A percentile compares a stretch with the other conserved stretches of the same genome.
phyloP scores from a whole-genome alignment of 2,888 invertebrate species.

The Catocala nupta region DNA sequence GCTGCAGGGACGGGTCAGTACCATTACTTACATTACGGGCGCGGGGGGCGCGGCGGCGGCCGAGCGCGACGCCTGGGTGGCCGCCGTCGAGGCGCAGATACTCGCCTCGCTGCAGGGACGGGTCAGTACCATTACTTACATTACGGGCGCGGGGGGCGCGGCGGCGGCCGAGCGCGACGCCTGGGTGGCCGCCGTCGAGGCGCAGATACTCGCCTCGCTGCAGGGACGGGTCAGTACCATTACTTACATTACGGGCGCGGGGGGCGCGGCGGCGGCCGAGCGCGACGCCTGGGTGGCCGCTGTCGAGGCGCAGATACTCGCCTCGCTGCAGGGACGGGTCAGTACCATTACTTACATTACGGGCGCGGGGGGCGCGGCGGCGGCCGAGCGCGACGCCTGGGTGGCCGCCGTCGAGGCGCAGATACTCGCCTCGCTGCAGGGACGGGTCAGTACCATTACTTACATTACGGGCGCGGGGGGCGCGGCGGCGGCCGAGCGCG shows the following conservation, averaged over 20 bases:
- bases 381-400: conserved; percentile 97
- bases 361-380: conserved; percentile 49
- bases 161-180: conserved; percentile 94
- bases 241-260: no score
- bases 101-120: conserved; percentile 95
- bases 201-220: conserved; percentile 96
- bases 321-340: conserved; percentile 94
- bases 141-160: conserved; percentile 11
- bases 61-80: conserved; percentile 97
- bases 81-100: conserved; percentile 98
- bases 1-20: conserved; percentile 92
- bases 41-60: conserved; percentile 82
- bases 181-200: conserved; percentile 98
- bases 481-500: conserved; percentile 91
- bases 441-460: conserved; percentile 90
- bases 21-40: no score
- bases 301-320: conserved; percentile 98
- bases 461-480: conserved; percentile 3
- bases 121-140: no score
- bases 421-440: conserved; percentile 96
- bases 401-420: conserved; percentile 98
- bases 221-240: conserved; percentile 92
- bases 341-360: no score
- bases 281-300: conserved; percentile 98
- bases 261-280: conserved; percentile 88